These are phyloP conservation scores for Charadrius vociferus DNA, from an alignment of 2,113 vertebrate species.

Conservation along the genomic window DNA sequence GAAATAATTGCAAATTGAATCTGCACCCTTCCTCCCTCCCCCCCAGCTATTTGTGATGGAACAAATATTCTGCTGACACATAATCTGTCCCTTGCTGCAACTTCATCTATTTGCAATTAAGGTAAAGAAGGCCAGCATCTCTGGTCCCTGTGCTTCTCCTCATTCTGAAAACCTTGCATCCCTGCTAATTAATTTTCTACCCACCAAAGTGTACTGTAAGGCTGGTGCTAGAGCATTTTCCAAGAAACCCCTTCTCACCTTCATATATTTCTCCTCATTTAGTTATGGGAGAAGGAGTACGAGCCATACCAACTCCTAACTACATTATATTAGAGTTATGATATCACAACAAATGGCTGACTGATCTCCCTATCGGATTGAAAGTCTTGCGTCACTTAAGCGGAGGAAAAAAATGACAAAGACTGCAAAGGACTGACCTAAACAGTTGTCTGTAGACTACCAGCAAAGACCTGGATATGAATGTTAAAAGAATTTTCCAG, in stretches of 20 bases:
- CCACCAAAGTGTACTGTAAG: neutral
- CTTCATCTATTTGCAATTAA: conserved; percentile 12
- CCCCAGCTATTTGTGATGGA: neutral
- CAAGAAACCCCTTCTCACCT: neutral
- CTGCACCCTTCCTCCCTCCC: neutral
- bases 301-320: neutral
- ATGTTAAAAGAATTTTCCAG: neutral
- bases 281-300: neutral
- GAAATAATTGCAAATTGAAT: conserved; percentile 30
- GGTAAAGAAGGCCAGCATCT: neutral
- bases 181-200: neutral
- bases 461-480: neutral
- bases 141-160: neutral
- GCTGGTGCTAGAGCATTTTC: neutral
- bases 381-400: neutral
- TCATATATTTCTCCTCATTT: neutral
- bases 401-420: neutral
- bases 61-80: conserved; percentile 16
- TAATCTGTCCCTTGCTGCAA: conserved; percentile 29
- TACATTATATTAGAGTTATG: neutral
- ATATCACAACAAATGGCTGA: neutral
- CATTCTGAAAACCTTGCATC: neutral
- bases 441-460: neutral
- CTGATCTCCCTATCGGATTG: neutral
- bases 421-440: neutral